Percentiles rank a stretch among this genome's conserved stretches.
Evolutionary conservation across 2,113 vertebrate species (phyloP).

Genomic region (Numenius arquata): DNA sequence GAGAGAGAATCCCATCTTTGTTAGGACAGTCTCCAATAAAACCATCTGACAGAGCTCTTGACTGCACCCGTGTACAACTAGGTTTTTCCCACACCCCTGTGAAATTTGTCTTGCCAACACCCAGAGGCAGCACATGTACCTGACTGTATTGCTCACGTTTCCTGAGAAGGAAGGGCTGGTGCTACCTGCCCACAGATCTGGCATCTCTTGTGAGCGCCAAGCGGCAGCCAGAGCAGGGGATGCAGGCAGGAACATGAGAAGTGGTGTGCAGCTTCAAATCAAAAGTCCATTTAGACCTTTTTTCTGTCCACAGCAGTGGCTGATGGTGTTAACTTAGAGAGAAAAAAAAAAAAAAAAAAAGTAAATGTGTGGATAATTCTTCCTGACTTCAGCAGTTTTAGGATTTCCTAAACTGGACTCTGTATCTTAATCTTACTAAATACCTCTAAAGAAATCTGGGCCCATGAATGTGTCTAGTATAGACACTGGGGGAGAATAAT

Average conservation of each 20-base stretch:
- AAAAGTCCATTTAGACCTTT: background rate
- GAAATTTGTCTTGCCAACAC: background rate
- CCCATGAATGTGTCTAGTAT: background rate
- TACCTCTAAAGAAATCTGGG: background rate
- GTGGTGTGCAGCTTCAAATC: background rate
- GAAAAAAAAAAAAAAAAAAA: background rate
- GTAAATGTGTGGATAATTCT: background rate
- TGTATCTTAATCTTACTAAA: background rate
- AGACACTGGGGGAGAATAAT: background rate
- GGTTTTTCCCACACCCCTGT: background rate
- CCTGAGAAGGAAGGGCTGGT: background rate
- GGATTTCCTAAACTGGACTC: background rate
- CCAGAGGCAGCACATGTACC: background rate
- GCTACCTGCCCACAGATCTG: background rate
- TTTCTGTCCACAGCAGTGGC: background rate
- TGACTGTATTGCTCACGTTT: background rate
- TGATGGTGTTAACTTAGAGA: background rate
- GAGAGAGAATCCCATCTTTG: background rate
- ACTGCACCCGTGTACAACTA: background rate
- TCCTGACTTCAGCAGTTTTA: background rate
- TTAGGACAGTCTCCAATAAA: background rate
- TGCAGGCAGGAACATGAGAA: background rate
- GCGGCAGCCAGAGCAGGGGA: background rate
- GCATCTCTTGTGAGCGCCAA: accelerated
- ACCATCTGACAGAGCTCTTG: background rate